Evolutionary conservation across 2,888 invertebrate genomes (phyloP).

Genomic region (Emmelina monodactyla): DNA sequence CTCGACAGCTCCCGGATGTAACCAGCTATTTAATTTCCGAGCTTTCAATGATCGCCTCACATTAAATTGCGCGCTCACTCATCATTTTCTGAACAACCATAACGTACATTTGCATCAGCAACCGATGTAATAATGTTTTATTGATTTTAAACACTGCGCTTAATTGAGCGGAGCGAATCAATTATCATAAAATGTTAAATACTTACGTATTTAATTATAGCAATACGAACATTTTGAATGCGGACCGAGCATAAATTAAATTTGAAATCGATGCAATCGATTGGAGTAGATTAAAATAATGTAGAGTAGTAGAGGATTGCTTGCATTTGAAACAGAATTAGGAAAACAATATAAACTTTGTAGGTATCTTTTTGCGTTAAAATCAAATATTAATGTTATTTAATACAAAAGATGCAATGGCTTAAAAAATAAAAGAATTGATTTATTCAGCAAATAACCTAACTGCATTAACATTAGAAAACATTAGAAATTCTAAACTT

Average conservation of each 20-base stretch:
- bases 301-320: no score
- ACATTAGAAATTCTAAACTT: no score
- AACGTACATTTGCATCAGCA: not conserved
- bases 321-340: no score
- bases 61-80: constrained; percentile 33
- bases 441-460: no score
- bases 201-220: not conserved
- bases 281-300: no score
- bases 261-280: not conserved
- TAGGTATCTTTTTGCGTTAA: no score
- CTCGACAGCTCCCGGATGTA: constrained; percentile 46
- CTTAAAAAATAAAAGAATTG: no score
- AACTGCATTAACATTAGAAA: no score
- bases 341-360: no score
- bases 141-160: constrained; percentile 1
- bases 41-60: constrained; percentile 48
- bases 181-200: constrained; percentile 1
- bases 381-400: no score
- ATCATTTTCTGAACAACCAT: constrained; percentile 17
- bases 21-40: constrained; percentile 62
- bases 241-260: not conserved
- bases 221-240: not conserved
- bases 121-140: constrained; percentile 1
- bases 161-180: constrained; percentile 1
- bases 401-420: no score